Percentiles rank a stretch among this genome's conserved stretches.
phyloP scores from a whole-genome alignment of 2,797 vertebrate genomes.

The Pogoniulus pusillus region DNA sequence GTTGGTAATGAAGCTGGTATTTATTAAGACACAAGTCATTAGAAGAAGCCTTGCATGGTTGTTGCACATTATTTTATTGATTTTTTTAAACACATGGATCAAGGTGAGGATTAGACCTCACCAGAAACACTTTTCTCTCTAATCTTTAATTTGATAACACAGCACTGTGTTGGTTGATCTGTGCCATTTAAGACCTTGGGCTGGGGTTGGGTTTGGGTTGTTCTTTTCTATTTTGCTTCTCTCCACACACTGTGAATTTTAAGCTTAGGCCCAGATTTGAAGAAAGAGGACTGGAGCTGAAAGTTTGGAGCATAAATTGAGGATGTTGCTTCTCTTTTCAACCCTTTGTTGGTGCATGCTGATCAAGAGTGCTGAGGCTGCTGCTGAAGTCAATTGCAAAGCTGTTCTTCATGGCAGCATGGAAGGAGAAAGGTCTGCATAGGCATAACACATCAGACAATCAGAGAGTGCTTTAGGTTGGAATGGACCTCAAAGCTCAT shows the following conservation, averaged over 20 bases:
- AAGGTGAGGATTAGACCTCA: slow-evolving; percentile 35
- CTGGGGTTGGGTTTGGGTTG: neutral
- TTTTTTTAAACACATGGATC: slow-evolving; percentile 44
- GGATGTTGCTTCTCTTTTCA: neutral
- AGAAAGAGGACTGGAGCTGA: neutral
- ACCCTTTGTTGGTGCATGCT: rapidly evolving
- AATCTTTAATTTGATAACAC: slow-evolving; percentile 55
- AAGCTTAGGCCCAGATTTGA: neutral
- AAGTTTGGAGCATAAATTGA: neutral
- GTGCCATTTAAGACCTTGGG: neutral
- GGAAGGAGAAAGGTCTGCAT: neutral
- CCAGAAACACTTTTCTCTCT: slow-evolving; percentile 38
- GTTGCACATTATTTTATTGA: slow-evolving; percentile 64
- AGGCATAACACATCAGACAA: neutral
- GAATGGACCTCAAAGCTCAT: too few species aligned
- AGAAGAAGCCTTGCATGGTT: slow-evolving; percentile 46
- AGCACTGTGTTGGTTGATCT: neutral
- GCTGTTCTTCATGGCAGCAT: rapidly evolving
- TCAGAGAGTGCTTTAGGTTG: too few species aligned
- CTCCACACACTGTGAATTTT: neutral
- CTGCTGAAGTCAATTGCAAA: neutral
- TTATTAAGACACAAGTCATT: slow-evolving; percentile 72
- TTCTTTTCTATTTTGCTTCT: neutral
- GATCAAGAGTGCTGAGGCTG: neutral
- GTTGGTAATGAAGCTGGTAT: slow-evolving; percentile 65